Evolutionary conservation across 1,140 invertebrate genomes (phyloP).

Genomic region (Bombus consobrinus): DNA sequence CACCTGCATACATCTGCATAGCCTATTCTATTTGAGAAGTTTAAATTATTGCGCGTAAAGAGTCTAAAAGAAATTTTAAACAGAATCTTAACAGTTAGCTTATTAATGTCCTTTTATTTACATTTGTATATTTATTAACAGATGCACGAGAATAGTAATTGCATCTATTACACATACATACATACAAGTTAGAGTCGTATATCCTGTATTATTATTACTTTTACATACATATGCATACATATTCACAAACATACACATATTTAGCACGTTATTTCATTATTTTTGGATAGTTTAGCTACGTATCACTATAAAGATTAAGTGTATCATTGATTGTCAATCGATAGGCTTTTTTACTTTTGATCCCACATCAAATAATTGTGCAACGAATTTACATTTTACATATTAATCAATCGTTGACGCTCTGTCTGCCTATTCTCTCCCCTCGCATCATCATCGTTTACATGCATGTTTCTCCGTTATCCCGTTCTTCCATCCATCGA

Average conservation of each 20-base stretch:
- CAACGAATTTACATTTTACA: not conserved
- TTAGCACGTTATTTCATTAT: not conserved
- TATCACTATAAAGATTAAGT: not conserved
- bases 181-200: not conserved
- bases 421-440: not conserved
- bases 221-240: not conserved
- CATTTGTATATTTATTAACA: slow-evolving; percentile 6
- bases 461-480: not conserved
- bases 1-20: not conserved
- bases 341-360: slow-evolving; percentile 26
- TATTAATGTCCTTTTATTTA: not conserved
- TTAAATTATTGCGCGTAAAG: not conserved
- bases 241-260: too few relatives aligned
- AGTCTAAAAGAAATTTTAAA: not conserved
- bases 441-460: not conserved
- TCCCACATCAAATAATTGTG: slow-evolving; percentile 30
- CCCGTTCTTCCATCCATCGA: not conserved
- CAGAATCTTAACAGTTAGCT: not conserved
- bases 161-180: not conserved
- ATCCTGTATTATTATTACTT: too few relatives aligned
- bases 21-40: not conserved
- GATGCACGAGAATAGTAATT: not conserved
- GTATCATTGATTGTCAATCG: slow-evolving; percentile 57
- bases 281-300: not conserved
- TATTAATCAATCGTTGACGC: not conserved